A percentile compares a stretch with the other conserved stretches of the same genome.
phyloP scores from a whole-genome alignment of 2,797 vertebrate species.

The Brachyrhaphis roseni region DNA sequence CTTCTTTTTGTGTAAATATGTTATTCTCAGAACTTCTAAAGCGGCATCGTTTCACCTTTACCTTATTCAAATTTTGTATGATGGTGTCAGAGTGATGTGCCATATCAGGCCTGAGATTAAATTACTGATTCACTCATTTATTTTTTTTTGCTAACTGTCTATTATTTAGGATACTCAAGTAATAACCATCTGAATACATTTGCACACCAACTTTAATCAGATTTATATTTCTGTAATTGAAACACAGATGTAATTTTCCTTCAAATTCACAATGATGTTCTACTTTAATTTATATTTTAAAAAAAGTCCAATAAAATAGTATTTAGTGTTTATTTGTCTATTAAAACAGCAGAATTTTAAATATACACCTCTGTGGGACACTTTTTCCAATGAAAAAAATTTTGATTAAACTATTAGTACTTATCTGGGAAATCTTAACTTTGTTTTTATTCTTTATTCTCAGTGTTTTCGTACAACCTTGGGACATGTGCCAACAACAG shows the following conservation, averaged over 20 bases:
- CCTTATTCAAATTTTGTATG: no score
- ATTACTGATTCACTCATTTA: not conserved
- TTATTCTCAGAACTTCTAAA: not conserved
- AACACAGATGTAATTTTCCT: not conserved
- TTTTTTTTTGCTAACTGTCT: not conserved
- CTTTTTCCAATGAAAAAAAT: not conserved
- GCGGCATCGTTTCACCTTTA: no score
- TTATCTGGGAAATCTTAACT: not conserved
- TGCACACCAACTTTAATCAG: not conserved
- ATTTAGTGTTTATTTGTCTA: not conserved
- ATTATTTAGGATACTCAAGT: not conserved
- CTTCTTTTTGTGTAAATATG: not conserved
- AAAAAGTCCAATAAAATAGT: not conserved
- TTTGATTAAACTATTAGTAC: not conserved
- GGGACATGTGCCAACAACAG: slow-evolving; percentile 87
- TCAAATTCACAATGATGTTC: not conserved
- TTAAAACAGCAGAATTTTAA: not conserved
- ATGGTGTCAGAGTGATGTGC: not conserved
- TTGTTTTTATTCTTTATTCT: slow-evolving; percentile 30
- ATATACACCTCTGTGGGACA: not conserved
- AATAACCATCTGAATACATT: not conserved
- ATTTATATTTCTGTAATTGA: not conserved
- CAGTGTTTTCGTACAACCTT: slow-evolving; percentile 92
- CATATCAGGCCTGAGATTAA: not conserved
- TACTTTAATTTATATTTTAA: not conserved